Base-by-base conservation (phyloP, 2,888 invertebrate species). In the Chaetogeoica ovagalla region DNA sequence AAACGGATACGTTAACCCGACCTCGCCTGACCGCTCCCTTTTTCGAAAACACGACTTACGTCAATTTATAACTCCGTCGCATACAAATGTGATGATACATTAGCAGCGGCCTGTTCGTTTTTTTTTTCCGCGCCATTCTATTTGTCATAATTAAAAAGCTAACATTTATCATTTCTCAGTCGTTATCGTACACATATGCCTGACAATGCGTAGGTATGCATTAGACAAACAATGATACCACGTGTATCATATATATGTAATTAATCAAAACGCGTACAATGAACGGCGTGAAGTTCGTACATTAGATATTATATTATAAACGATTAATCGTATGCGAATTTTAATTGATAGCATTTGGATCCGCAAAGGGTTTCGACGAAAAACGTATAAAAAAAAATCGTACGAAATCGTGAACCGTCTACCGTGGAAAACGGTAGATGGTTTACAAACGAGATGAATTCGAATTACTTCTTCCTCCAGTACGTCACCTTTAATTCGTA, bases 121-220 rank as follows among this genome's bases (percentile, higher is more conserved):
- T 0, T 48, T 13, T 48, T 48, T 48, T 15, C 15, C 5, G 37
- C 15, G 3, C 9, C 37, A 6, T 63, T 55, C n/a, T 74, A 65
- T 62, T 71, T 62, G 21, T 62, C 72, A 63, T 63, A 63, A 63
- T 74, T 74, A 55, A 72, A 63, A 74, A 5, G n/a, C 19, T 30
- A 52, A 52, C 63, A 39, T 55, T 65, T 65, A 74, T 74, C 17
- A 74, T 74, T 55, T 52, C 63, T 63, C 17, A 21, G 63, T 52
- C 63, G 30, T 48, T 52, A n/a, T 52, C 23, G 57, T 30, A 30
- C 30, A 30, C 19, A 19, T 55, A 55, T 55, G 19, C 55, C 55
- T 55, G 55, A 52, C 55, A n/a, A n/a, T 37, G 13, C 13, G 23
- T 48, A 48, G 48, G 39, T 60, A 60, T 4, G 4, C 23, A 3